Conservation (phyloP, 2,888 invertebrate genomes). For the Elmis aenea region DNA sequence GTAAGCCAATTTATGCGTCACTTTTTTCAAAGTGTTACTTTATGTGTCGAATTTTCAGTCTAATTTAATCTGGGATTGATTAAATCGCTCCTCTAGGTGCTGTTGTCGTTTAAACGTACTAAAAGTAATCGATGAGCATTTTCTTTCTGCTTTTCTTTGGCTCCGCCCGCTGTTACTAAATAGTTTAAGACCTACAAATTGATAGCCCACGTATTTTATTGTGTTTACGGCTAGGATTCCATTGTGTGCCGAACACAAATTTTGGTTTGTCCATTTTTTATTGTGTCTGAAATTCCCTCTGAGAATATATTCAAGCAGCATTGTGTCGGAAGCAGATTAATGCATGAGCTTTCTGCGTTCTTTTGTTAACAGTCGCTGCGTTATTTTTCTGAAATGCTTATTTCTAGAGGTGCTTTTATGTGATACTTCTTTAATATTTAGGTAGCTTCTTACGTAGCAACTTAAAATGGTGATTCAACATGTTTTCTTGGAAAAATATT, state of each 20-base stretch:
- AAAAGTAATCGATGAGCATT: constrained; percentile 1
- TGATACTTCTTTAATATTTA: too few species aligned
- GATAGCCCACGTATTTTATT: constrained; percentile 16
- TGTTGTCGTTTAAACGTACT: constrained; percentile 3
- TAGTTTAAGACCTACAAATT: constrained; percentile 15
- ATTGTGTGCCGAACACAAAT: constrained; percentile 11
- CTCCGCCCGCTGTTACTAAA: constrained; percentile 9
- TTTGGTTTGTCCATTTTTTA: constrained; percentile 14
- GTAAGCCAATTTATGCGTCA: too few species aligned
- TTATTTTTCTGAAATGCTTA: too few species aligned
- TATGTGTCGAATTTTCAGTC: too few species aligned
- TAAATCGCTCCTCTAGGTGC: too few species aligned
- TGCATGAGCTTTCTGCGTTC: constrained; percentile 6
- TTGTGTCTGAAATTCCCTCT: constrained; percentile 5
- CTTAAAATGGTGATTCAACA: too few species aligned
- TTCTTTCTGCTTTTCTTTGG: background rate
- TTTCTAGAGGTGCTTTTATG: too few species aligned
- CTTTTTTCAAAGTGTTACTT: too few species aligned
- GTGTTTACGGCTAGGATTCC: constrained; percentile 10
- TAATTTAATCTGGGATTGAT: too few species aligned
- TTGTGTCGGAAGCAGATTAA: constrained; percentile 6
- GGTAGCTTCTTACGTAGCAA: too few species aligned
- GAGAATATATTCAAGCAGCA: constrained; percentile 8
- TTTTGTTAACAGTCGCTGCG: background rate
- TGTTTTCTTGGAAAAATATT: too few species aligned